Percentiles rank a stretch among this genome's conserved stretches.
These are phyloP conservation scores for Drosophila murphyi DNA, from an alignment of 1,140 invertebrate genomes.

Conservation along the genomic window DNA sequence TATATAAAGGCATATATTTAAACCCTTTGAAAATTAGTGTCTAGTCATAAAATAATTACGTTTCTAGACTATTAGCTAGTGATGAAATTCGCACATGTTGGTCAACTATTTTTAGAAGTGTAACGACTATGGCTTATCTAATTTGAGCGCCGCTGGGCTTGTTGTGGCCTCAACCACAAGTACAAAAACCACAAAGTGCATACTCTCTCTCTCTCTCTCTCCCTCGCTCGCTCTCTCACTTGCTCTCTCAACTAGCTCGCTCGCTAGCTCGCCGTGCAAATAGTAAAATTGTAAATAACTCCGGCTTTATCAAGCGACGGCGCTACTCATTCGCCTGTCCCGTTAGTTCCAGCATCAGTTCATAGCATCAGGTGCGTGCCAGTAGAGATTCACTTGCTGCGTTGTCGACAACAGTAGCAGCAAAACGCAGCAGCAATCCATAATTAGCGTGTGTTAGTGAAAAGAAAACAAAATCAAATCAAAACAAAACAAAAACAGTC, in stretches of 20 bases:
- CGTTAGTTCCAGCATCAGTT: conserved; percentile 7
- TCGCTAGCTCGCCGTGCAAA: not conserved
- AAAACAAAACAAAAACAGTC: not conserved
- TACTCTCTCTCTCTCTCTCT: conserved; percentile 1
- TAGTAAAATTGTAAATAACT: conserved; percentile 41
- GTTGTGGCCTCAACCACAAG: not conserved
- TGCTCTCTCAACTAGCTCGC: not conserved
- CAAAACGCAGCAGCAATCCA: conserved; percentile 6
- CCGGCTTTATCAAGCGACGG: conserved; percentile 34
- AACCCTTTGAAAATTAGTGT: too few relatives aligned
- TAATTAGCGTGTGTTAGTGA: conserved; percentile 60
- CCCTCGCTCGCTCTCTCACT: conserved; percentile 5
- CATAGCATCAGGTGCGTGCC: conserved; percentile 58
- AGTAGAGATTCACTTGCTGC: conserved; percentile 59
- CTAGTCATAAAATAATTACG: too few relatives aligned
- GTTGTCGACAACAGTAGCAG: conserved; percentile 5
- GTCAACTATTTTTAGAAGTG: conserved; percentile 40
- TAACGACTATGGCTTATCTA: conserved; percentile 41
- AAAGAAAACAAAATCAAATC: conserved; percentile 17
- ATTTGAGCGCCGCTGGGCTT: conserved; percentile 34
- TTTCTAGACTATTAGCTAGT: not conserved
- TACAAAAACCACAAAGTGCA: not conserved
- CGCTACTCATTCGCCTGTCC: conserved; percentile 10
- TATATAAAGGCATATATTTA: too few relatives aligned
- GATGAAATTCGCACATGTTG: conserved; percentile 9